A percentile compares a stretch with the other conserved stretches of the same genome.
These are phyloP conservation scores for Epinotia brunnichana DNA, from an alignment of 2,888 invertebrate species.

Conservation along the genomic window DNA sequence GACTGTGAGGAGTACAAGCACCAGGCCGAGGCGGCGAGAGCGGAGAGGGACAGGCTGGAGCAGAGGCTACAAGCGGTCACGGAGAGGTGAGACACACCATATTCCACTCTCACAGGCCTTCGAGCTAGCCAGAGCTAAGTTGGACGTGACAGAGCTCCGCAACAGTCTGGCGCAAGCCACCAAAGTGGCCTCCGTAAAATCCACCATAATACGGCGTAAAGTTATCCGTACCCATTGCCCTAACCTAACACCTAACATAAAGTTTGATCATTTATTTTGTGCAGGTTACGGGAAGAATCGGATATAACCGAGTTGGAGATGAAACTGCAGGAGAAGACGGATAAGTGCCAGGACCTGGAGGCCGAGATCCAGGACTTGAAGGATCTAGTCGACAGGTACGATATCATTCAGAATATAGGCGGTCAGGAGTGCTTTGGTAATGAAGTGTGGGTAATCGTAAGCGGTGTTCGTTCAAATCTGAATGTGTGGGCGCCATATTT, in stretches of 20 bases:
- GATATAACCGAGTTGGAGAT: conserved; percentile 74
- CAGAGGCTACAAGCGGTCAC: conserved; percentile 60
- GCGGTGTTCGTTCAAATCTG: too few species aligned
- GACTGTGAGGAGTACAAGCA: conserved; percentile 58
- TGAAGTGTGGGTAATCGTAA: too few species aligned
- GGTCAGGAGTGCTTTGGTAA: too few species aligned
- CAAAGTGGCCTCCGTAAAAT: conserved; percentile 67
- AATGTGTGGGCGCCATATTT: too few species aligned
- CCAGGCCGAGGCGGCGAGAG: conserved; percentile 60
- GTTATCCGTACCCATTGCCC: too few species aligned
- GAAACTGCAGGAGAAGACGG: conserved; percentile 71
- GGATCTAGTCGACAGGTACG: conserved; percentile 75
- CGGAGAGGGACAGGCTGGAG: conserved; percentile 48
- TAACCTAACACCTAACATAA: too few species aligned
- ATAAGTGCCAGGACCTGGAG: conserved; percentile 76
- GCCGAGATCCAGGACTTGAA: conserved; percentile 74
- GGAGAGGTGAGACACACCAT: too few species aligned
- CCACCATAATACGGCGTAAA: too few species aligned
- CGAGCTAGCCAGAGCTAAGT: conserved; percentile 76
- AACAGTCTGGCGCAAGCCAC: conserved; percentile 80
- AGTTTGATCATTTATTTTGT: not conserved
- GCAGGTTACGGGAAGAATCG: conserved; percentile 71
- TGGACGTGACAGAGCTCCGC: conserved; percentile 77
- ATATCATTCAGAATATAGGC: too few species aligned
- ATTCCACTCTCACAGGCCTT: conserved; percentile 67